A percentile compares a stretch with the other conserved stretches of the same genome.
Evolutionary conservation across 2,888 invertebrate genomes (phyloP).

Genomic region (Drosophila pegasa): DNA sequence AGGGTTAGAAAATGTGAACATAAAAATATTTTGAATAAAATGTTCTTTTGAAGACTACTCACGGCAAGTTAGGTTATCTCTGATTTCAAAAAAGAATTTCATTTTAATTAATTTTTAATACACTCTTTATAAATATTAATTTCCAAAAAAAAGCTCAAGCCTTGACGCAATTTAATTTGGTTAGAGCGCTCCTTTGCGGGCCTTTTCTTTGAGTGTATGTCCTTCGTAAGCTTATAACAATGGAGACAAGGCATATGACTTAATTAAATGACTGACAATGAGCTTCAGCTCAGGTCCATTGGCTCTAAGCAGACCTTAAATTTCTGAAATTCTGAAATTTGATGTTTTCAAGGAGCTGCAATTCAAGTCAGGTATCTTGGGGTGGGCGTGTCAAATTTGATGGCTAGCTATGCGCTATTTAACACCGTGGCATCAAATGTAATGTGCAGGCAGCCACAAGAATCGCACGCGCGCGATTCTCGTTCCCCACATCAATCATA

Average conservation of each 20-base stretch:
- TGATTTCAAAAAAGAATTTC: not conserved
- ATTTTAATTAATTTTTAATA: not conserved
- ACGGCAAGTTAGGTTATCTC: too few species aligned
- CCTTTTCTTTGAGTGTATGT: conserved; percentile 1
- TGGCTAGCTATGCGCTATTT: conserved; percentile 38
- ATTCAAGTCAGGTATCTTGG: not conserved
- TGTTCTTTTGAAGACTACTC: too few species aligned
- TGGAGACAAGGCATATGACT: conserved; percentile 22
- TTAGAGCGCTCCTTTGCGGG: too few species aligned
- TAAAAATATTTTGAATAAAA: too few species aligned
- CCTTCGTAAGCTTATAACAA: conserved; percentile 16
- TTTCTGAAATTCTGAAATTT: not conserved
- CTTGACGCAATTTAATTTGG: not conserved
- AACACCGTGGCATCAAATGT: conserved; percentile 30
- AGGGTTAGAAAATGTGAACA: too few species aligned
- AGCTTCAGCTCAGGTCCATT: not conserved
- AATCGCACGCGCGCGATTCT: conserved; percentile 11
- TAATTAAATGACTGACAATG: conserved; percentile 36
- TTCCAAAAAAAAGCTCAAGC: not conserved
- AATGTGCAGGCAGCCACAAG: conserved; percentile 23
- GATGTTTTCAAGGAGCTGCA: conserved; percentile 5
- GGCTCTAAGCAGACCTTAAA: not conserved
- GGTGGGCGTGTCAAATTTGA: not conserved
- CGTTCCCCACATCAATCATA: conserved; percentile 67
- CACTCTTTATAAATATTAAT: not conserved